Base-by-base conservation (phyloP, 2,888 invertebrate species). In the Neria commutata region DNA sequence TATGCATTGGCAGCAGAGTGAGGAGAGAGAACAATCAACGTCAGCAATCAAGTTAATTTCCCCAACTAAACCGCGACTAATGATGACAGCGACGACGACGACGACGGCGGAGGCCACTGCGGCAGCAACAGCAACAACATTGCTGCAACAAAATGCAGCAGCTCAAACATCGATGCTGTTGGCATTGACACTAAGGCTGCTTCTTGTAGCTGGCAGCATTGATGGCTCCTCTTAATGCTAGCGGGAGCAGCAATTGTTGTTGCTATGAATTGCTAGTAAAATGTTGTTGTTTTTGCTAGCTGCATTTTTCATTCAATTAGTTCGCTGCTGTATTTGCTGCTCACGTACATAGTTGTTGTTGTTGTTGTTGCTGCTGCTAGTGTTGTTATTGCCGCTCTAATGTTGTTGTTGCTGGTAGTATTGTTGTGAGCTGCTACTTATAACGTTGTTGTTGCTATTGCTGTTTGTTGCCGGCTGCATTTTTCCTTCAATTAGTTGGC, bases 1-100 rank as follows among this genome's bases (percentile, higher is more conserved):
- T 42, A 42, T 42, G 42, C 42, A 42, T 42, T 42, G 4, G n/a
- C 6, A n/a, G n/a, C 37, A 4, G n/a, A 37, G 37, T 14, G n/a
- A 37, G 11, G 16, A 42, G 14, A 17, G 5, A 17, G 11, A 42
- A 42, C 17, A 5, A 42, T n/a, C n/a, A 42, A 42, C 21, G 42
- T 42, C 42, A 42, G 21, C 42, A 42, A 42, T 42, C 42, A 42
- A 42, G 42, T 42, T 42, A 42, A 42, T 42, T 42, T 42, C 21
- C 19, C 19, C 3, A 19, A 42, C 48, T 48, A 26, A 48, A 24
- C 25, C 48, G 48, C 48, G 48, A 48, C 48, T 48, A 48, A 48
- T 48, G 48, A 48, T 48, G 48, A 48, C 29, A 25, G 25, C 48
- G 8, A 25, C 17, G 48, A 17, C 21, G 42, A n/a, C 42, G 4